Evolutionary conservation across 2,113 vertebrate species (phyloP).

Genomic region (Dromaius novaehollandiae): DNA sequence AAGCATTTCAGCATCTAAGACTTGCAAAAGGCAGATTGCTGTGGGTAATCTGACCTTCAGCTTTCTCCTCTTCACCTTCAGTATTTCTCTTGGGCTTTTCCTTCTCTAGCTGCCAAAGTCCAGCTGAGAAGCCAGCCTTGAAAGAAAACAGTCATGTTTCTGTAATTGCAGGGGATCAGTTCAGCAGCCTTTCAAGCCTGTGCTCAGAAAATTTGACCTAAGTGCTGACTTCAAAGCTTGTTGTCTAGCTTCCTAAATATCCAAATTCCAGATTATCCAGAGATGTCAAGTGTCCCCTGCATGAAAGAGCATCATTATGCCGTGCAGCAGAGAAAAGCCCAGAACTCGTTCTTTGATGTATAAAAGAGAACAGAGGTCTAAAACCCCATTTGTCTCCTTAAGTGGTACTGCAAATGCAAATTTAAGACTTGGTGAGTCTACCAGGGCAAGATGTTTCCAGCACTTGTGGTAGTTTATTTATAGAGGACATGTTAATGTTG

Average conservation of each 20-base stretch:
- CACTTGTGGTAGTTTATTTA: slow-evolving; percentile 29
- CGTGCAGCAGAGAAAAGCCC: neutral
- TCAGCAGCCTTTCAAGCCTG: neutral
- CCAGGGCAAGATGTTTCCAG: neutral
- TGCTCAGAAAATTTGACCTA: neutral
- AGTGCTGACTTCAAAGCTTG: neutral
- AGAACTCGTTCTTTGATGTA: neutral
- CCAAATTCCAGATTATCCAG: neutral
- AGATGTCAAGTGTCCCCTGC: neutral
- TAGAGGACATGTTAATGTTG: neutral
- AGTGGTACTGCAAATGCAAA: slow-evolving; percentile 8
- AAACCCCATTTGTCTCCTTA: slow-evolving; percentile 24
- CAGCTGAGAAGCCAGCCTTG: neutral
- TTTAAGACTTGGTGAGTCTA: neutral
- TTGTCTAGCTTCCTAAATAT: neutral
- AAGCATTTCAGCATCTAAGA: neutral
- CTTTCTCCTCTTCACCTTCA: neutral
- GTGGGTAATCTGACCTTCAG: neutral
- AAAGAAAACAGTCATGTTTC: neutral
- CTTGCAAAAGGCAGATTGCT: neutral
- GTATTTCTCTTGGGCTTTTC: neutral
- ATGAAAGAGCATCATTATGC: neutral
- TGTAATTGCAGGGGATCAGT: neutral
- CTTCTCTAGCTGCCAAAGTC: slow-evolving; percentile 3
- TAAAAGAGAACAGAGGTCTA: neutral